Evolutionary conservation across 2,888 invertebrate genomes (phyloP), one percentile per base, ranked within the genome.

Genomic region (Leucophenga maculata): DNA sequence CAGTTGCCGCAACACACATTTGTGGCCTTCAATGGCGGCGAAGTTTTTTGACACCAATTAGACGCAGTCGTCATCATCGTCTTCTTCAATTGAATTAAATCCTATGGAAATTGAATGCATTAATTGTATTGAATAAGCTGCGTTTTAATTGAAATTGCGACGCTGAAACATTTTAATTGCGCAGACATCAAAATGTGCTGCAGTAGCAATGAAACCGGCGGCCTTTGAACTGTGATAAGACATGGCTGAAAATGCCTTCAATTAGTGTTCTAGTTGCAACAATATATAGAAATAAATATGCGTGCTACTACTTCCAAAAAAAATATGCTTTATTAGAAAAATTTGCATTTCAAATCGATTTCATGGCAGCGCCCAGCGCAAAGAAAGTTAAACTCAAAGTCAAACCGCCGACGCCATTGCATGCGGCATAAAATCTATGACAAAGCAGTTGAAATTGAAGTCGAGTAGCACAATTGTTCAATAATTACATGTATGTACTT

Each of bases 161-260:
- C 78, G 81, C 75, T 62, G 72, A 73, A 77, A 76, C 75, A 84
- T 84, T 80, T 82, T 77, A 79, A 82, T 82, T 75, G 76, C 76
- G 74, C 80, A 76, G 73, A 75, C 73, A 76, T 73, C 71, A 39
- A 32, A 32, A 62, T 14, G 32, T 18, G n/a, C 31, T 31, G 2
- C 6, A 50, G 4, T 4, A 16, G 26, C 9, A n/a, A 14, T 8
- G 52, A 52, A 32, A 54, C 31, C 46, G 65, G 59, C 65, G 6
- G n/a, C 22, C 50, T 65, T 65, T 65, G 22, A 65, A 50, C 26
- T 50, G 22, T 26, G 57, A 57, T 57, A 57, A 57, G 26, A 2
- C 26, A 26, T 26, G 4, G 4, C 26, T 26, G 26, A 2, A 26
- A 26, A 26, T 8, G 39, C 39, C 3, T 39, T 1, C 8, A 39